phyloP scores from a whole-genome alignment of 2,888 invertebrate genomes.

The Bhutanitis thaidina region DNA sequence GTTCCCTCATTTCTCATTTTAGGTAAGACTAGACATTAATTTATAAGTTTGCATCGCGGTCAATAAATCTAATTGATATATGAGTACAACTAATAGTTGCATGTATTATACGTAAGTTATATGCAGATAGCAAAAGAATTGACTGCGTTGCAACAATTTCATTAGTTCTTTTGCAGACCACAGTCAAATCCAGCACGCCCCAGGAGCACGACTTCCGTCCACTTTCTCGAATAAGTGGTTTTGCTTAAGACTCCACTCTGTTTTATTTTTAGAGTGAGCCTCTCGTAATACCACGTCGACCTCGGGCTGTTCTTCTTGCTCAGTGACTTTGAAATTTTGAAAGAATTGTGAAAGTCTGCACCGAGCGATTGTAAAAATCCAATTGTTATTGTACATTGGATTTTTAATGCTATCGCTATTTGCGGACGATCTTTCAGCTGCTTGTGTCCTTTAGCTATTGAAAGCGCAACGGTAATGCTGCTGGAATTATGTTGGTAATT shows the following conservation, averaged over 20 bases:
- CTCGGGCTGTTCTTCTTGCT: slow-evolving; percentile 31
- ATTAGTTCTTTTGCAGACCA: slow-evolving; percentile 22
- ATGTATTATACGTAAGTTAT: not conserved
- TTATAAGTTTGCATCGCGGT: not conserved
- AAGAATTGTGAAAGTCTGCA: slow-evolving; percentile 53
- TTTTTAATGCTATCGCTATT: slow-evolving; percentile 72
- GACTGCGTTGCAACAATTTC: slow-evolving; percentile 8
- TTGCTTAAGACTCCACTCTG: slow-evolving; percentile 63
- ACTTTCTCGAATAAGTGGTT: slow-evolving; percentile 33
- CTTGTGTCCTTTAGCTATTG: slow-evolving; percentile 26
- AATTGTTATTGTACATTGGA: slow-evolving; percentile 70
- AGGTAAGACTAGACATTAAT: slow-evolving; percentile 4
- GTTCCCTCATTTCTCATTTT: not conserved
- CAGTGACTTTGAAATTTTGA: slow-evolving; percentile 34
- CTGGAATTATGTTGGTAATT: slow-evolving; percentile 6
- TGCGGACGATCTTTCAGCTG: slow-evolving; percentile 64
- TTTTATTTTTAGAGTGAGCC: slow-evolving; percentile 52
- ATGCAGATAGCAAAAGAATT: not conserved
- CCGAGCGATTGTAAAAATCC: slow-evolving; percentile 72
- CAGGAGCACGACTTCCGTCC: slow-evolving; percentile 16
- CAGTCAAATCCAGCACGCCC: slow-evolving; percentile 9
- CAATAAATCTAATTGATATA: no score
- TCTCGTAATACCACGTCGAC: slow-evolving; percentile 52
- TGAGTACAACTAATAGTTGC: not conserved
- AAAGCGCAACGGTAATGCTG: slow-evolving; percentile 10